Conservation (phyloP, 2,888 invertebrate genomes). For the Tenthredo distinguenda region DNA sequence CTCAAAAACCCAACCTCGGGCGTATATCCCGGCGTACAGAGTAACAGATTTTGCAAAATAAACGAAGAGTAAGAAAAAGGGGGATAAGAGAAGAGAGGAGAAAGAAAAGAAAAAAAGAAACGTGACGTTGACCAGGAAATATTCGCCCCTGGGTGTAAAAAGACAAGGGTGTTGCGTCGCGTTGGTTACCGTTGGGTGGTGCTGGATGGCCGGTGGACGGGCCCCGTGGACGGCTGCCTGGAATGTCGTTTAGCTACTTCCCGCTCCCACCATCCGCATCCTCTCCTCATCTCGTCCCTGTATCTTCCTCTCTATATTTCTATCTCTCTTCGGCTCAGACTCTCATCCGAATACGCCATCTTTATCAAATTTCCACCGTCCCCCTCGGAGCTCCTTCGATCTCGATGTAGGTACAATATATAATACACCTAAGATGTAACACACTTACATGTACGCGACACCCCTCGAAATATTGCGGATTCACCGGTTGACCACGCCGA, state of each 20-base stretch:
- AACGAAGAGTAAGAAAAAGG: background rate
- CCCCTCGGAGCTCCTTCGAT: slow-evolving; percentile 13
- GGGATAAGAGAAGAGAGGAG: background rate
- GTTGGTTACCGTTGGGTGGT: slow-evolving; percentile 77
- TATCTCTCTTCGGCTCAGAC: slow-evolving; percentile 49
- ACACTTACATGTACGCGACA: background rate
- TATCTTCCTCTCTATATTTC: slow-evolving; percentile 35
- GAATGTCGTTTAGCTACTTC: slow-evolving; percentile 78
- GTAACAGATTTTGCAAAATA: background rate
- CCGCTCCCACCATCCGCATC: slow-evolving; percentile 70
- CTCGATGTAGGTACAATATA: background rate
- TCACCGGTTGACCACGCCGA: background rate
- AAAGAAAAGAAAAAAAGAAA: background rate
- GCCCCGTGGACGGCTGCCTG: slow-evolving; percentile 64
- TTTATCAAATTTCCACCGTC: slow-evolving; percentile 51
- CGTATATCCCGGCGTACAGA: background rate
- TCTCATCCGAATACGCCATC: slow-evolving; percentile 53
- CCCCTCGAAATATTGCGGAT: background rate
- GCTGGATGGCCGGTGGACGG: slow-evolving; percentile 67
- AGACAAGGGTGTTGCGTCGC: slow-evolving; percentile 72
- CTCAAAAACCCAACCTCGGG: background rate
- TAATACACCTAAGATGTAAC: too few relatives aligned
- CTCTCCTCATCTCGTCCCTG: slow-evolving; percentile 48
- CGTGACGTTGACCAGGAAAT: slow-evolving; percentile 33
- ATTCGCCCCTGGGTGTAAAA: slow-evolving; percentile 49